Evolutionary conservation across 2,888 invertebrate species (phyloP).

Genomic region (Adineta ricciae): DNA sequence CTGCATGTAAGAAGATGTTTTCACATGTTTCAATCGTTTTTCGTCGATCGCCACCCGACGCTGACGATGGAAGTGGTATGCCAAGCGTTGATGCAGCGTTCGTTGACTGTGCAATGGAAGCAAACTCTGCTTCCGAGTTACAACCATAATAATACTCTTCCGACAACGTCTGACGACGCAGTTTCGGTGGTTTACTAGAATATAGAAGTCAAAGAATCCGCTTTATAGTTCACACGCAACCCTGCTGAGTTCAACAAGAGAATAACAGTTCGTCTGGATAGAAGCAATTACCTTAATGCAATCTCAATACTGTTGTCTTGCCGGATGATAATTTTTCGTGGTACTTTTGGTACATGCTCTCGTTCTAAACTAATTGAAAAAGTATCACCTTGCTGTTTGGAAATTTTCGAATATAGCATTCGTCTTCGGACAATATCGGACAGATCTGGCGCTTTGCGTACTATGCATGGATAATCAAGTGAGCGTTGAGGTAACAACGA

Average conservation of each 20-base stretch:
- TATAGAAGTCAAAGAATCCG: not conserved
- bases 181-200: constrained; percentile 23
- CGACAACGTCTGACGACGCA: constrained; percentile 27
- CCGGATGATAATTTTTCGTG: constrained; percentile 32
- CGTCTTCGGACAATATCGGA: constrained; percentile 33
- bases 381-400: constrained; percentile 19
- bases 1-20: constrained; percentile 32
- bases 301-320: constrained; percentile 34
- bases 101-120: not conserved
- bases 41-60: constrained; percentile 21
- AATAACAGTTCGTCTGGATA: too few relatives aligned
- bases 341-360: constrained; percentile 32
- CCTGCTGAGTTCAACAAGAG: too few relatives aligned
- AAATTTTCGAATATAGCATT: constrained; percentile 30
- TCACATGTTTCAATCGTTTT: constrained; percentile 34
- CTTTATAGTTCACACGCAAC: too few relatives aligned
- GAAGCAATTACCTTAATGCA: not conserved
- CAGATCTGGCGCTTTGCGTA: constrained; percentile 28
- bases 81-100: not conserved
- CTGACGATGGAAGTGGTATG: not conserved
- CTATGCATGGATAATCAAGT: constrained; percentile 33
- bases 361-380: constrained; percentile 29
- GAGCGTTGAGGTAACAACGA: constrained; percentile 24
- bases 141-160: constrained; percentile 22
- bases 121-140: not conserved